Base-by-base conservation (phyloP, 2,888 invertebrate genomes). In the Ectemnius lituratus region DNA sequence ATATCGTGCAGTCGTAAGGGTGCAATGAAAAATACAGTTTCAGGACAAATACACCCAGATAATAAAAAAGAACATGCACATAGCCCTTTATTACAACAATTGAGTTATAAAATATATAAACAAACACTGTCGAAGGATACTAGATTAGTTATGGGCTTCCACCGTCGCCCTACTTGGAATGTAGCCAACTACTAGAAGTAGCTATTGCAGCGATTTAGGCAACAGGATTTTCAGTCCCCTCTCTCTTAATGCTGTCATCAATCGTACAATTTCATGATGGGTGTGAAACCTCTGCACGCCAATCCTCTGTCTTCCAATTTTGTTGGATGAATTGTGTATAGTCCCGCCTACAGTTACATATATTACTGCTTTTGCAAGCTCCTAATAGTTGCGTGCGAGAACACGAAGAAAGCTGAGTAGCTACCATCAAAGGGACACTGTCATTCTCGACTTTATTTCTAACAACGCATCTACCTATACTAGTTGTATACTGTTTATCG, bases 51-150 rank as follows among this genome's bases (percentile, higher is more conserved):
- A 27, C 60, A 45, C 49, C 37, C 18, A 60, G 14, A 73, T 61
- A 61, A 37, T 37, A 37, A 11, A 37, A 37, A 37, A 61, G 67
- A 76, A 61, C 70, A 66, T 72, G 78, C 75, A 65, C n/a, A 67
- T 28, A 45, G 46, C 59, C 37, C 75, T 78, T 75, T 75, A 78
- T 80, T 75, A 5, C 37, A 58, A 73, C 16, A 66, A 56, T 28
- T 68, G 56, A 37, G 11, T 64, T 61, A 65, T 67, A 73, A 68
- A 57, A 37, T 16, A 52, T 52, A 52, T 52, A 52, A 52, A 52
- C 16, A 52, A 23, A 16, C n/a, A 52, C 16, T 52, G 14, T 52
- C 52, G 16, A 52, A 52, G 11, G 37, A 37, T 6, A 37, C 37
- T 37, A 37, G 11, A 37, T 37, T 37, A 52, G 13, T 52, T 52